Conservation (phyloP, 1,140 invertebrate species). For the Pantala flavescens region DNA sequence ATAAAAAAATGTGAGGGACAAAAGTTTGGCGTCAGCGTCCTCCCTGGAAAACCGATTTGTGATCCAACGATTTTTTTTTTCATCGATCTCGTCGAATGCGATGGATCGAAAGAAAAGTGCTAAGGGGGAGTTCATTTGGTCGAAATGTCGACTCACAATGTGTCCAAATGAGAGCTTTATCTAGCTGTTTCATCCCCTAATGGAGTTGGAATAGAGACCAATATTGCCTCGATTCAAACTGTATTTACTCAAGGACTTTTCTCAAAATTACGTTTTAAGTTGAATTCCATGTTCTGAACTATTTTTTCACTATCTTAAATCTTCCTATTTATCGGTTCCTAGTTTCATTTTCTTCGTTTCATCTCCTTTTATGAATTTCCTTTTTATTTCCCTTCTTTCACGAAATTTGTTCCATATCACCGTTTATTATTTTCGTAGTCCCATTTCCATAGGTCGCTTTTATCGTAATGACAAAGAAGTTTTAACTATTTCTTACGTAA, state of each 20-base stretch:
- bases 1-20: not conserved
- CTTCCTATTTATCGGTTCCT: not conserved
- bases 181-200: not conserved
- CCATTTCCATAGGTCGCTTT: too few species aligned
- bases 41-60: not conserved
- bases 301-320: too few species aligned
- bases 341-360: not conserved
- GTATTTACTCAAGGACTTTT: too few species aligned
- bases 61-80: not conserved
- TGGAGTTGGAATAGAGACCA: not conserved
- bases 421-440: too few species aligned
- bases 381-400: not conserved
- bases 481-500: too few species aligned
- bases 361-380: not conserved
- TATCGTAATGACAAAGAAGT: too few species aligned
- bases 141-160: not conserved
- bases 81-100: not conserved
- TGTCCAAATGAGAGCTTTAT: not conserved
- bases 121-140: not conserved
- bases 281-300: too few species aligned
- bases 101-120: not conserved
- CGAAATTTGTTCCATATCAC: not conserved
- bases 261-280: too few species aligned
- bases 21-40: not conserved
- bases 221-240: not conserved